Conservation (phyloP, 2,113 vertebrate genomes). For the Peromyscus californicus region DNA sequence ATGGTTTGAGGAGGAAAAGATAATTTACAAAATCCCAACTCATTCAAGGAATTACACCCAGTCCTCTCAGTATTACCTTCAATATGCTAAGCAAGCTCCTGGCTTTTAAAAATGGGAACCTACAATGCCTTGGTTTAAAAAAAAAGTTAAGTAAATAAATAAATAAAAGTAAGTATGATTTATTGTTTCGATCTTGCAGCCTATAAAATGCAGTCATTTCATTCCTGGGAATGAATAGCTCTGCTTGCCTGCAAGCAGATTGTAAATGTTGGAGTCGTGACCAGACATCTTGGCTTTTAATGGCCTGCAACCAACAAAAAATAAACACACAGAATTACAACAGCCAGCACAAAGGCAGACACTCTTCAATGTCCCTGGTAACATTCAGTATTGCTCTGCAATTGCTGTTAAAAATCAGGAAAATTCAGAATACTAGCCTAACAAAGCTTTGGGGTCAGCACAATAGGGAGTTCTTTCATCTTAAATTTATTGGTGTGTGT, state of each 20-base stretch:
- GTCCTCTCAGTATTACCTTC: conserved; percentile 24
- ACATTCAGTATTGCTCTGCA: conserved; percentile 9
- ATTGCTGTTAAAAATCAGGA: neutral
- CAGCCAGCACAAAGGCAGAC: neutral
- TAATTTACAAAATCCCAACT: conserved; percentile 56
- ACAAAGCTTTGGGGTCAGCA: neutral
- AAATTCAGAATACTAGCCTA: conserved; percentile 17
- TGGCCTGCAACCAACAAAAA: conserved; percentile 48
- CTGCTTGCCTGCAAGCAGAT: conserved; percentile 55
- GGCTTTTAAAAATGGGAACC: conserved; percentile 63
- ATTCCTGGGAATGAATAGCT: conserved; percentile 45
- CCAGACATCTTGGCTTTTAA: conserved; percentile 66
- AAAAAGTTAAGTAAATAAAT: neutral
- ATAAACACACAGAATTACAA: neutral
- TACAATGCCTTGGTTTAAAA: conserved; percentile 1
- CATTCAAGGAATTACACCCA: conserved; percentile 53
- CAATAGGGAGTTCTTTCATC: neutral
- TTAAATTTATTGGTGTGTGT: neutral
- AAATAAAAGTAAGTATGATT: conserved; percentile 44
- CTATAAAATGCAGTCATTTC: conserved; percentile 40
- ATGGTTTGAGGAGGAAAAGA: conserved; percentile 48
- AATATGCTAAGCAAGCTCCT: conserved; percentile 52
- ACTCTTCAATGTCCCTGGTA: neutral
- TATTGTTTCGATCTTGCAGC: conserved; percentile 63
- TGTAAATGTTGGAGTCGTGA: conserved; percentile 53